Base-by-base conservation (phyloP, 2,797 vertebrate genomes). In the Taeniopygia guttata region DNA sequence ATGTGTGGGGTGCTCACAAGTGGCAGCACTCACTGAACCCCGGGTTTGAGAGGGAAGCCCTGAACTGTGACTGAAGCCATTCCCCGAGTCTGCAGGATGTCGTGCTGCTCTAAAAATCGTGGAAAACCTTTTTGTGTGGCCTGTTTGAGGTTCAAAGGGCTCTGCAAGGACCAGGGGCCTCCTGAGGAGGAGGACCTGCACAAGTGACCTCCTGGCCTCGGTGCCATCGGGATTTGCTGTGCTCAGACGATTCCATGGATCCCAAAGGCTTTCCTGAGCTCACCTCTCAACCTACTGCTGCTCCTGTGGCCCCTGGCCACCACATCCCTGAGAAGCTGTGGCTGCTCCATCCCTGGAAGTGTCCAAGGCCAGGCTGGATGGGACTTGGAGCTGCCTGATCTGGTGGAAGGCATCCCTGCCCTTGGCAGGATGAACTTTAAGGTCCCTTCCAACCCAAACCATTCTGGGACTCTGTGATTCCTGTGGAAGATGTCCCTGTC, bases 161-260 rank as follows among this genome's bases (percentile, higher is more conserved):
- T 82, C 70, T 2, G 2, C 16, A 20, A 20, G 58, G 29, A 25
- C 5, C 36, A 16, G 16, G 48, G 72, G 58, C 18, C 29, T 45
- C 43, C 46, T 11, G 43, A 81, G 19, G 26, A 66, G 51, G 62
- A 66, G 51, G 62, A 38, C 4, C 9, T 6, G 27, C 34, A 25
- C 11, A 10, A 55, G 14, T 0, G 10, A 62, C 12, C 51, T 60
- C 45, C 6, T 0, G 52, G 48, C 52, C 83, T 63, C 0, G 1
- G 22, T 13, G 16, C 34, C 0, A 0, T 5, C 0, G 5, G 1
- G 13, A 55, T 51, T 30, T 6, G 23, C 36, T 2, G 40, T 2
- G 26, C 43, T 79, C 10, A 2, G 58, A 48, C 0, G 2, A 30
- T 2, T 17, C 36, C 0, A 0, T 2, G 18, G 2, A 5, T 43